Evolutionary conservation across 2,113 vertebrate genomes (phyloP).

Genomic region (Muscicapa adusta): DNA sequence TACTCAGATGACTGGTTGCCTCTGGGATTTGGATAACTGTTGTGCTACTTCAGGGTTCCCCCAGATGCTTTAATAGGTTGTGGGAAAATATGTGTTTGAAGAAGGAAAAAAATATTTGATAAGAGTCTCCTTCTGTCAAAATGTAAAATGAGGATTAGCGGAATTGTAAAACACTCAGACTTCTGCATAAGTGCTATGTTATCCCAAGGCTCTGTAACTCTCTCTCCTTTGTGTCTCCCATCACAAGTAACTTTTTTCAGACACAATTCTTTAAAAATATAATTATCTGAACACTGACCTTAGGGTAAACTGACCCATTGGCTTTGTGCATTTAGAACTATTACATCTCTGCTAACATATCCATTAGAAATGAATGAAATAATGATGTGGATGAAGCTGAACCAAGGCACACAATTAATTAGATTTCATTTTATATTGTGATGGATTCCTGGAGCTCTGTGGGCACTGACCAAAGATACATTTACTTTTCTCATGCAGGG

Average conservation of each 20-base stretch:
- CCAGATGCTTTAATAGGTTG: not conserved
- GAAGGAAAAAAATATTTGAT: not conserved
- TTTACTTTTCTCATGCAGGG: slow-evolving; percentile 57
- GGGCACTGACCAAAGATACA: slow-evolving; percentile 56
- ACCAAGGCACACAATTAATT: slow-evolving; percentile 65
- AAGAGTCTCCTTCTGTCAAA: not conserved
- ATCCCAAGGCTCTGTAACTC: not conserved
- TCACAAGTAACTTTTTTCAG: not conserved
- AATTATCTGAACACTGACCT: not conserved
- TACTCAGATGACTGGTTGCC: not conserved
- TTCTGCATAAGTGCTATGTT: not conserved
- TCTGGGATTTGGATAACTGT: not conserved
- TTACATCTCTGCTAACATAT: slow-evolving; percentile 27
- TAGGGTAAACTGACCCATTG: not conserved
- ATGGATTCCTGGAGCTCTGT: slow-evolving; percentile 57
- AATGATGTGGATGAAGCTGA: slow-evolving; percentile 36
- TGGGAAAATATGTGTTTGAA: not conserved
- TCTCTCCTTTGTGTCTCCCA: not conserved
- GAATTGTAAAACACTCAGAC: not conserved
- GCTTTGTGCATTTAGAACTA: not conserved
- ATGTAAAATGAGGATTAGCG: not conserved
- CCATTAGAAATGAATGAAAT: slow-evolving; percentile 38
- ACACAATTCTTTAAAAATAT: not conserved
- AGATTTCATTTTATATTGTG: slow-evolving; percentile 58
- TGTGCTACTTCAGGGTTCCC: not conserved